Evolutionary conservation across 1,140 invertebrate genomes (phyloP).

Genomic region (Pogonomyrmex barbatus): DNA sequence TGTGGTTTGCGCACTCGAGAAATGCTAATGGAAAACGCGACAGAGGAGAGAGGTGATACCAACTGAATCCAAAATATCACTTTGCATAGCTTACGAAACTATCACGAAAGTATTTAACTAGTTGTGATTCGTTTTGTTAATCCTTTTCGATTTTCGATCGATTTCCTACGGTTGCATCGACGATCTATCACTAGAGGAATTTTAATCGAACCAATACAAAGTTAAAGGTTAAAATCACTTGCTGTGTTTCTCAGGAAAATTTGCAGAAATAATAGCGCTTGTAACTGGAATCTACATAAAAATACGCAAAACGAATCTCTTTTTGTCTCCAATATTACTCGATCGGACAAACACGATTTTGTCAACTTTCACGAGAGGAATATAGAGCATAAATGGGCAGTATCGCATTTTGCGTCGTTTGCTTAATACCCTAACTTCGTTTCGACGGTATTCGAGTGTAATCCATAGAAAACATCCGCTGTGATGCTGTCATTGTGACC

Average conservation of each 20-base stretch:
- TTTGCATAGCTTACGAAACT: conserved; percentile 46
- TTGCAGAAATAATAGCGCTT: conserved; percentile 8
- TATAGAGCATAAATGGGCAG: neutral
- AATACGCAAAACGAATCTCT: conserved; percentile 10
- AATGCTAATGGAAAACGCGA: conserved; percentile 43
- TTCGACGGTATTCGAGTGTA: neutral
- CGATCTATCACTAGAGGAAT: neutral
- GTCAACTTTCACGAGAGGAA: conserved; percentile 12
- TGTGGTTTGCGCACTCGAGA: conserved; percentile 31
- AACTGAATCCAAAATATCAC: conserved; percentile 52
- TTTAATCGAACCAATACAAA: neutral
- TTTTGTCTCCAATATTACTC: neutral
- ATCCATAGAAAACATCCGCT: conserved; percentile 8
- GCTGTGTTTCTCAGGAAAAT: neutral
- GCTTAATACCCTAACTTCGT: neutral
- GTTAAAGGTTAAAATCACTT: neutral
- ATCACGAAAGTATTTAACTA: conserved; percentile 30
- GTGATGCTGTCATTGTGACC: neutral
- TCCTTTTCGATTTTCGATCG: neutral
- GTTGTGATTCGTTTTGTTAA: conserved; percentile 11
- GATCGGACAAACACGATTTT: neutral
- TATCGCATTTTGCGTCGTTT: neutral
- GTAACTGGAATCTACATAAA: neutral
- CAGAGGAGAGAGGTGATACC: conserved; percentile 16
- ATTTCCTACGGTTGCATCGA: neutral